Evolutionary conservation across 2,888 invertebrate genomes (phyloP).

Genomic region (Meandrusa payeni): DNA sequence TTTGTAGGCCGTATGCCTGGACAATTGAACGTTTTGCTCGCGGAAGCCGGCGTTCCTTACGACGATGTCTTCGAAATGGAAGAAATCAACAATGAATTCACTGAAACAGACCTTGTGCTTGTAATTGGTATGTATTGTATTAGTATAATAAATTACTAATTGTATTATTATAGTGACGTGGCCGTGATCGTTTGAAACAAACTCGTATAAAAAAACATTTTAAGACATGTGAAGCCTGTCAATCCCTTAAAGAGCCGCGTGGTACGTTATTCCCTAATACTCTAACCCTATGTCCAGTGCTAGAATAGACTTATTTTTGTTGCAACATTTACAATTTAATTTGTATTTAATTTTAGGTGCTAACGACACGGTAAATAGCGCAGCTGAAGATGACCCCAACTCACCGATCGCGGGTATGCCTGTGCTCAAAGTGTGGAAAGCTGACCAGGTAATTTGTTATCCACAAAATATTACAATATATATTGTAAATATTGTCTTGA

Average conservation of each 20-base stretch:
- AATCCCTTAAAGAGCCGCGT: too few relatives aligned
- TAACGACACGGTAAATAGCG: constrained; percentile 95
- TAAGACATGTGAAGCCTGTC: too few relatives aligned
- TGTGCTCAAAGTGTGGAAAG: constrained; percentile 92
- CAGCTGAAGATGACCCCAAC: constrained; percentile 94
- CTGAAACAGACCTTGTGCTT: constrained; percentile 90
- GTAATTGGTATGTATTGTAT: constrained; percentile 82
- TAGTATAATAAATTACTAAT: constrained; percentile 7
- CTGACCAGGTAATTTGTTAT: constrained; percentile 84
- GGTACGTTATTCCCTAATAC: too few relatives aligned
- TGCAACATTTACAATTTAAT: too few relatives aligned
- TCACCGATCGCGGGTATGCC: constrained; percentile 97
- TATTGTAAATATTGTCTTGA: too few relatives aligned
- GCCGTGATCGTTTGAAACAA: too few relatives aligned
- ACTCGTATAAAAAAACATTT: too few relatives aligned
- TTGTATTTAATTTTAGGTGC: constrained; percentile 82
- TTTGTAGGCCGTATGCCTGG: constrained; percentile 92
- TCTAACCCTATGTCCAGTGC: too few relatives aligned
- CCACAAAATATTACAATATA: too few relatives aligned
- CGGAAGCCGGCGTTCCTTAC: constrained; percentile 96
- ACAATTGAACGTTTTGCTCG: constrained; percentile 93
- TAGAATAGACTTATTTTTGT: too few relatives aligned
- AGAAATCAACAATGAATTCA: constrained; percentile 93
- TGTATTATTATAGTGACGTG: too few relatives aligned
- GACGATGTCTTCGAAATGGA: constrained; percentile 96